Evolutionary conservation across 1,140 invertebrate genomes (phyloP), one percentile per base, ranked within the genome.

Genomic region (Brachionus koreanus): DNA sequence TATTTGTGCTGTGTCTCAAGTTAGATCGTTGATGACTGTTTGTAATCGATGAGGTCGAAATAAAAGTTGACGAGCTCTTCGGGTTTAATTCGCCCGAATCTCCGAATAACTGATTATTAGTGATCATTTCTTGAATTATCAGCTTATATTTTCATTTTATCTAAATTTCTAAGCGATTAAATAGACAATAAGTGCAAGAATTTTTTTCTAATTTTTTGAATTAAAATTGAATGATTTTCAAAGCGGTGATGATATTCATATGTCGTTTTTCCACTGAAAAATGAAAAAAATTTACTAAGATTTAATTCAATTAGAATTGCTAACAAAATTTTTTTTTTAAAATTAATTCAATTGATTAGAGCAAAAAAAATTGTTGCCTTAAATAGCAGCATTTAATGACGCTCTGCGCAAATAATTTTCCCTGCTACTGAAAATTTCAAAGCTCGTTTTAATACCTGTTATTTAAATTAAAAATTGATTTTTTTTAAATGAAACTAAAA

Each of bases 41-140:
- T 6, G n/a, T 46, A 39, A 46, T 46, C 19, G 69, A 74, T 25
- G 69, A 74, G 3, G 37, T 46, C 6, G 69, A 74, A 35, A 74
- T 74, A 29, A 74, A 35, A 46, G 69, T 74, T 25, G 69, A 74
- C 16, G 39, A 74, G 43, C 69, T 74, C 23, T 74, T 43, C 16
- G 69, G 69, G 43, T 74, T 69, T 39, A 69, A 23, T 19, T 69
- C 43, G 23, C 25, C 69, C 19, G 39, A 25, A 10, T 69, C 65
- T 35, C 42, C 37, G 43, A 74, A 74, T 46, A 74, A 39, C 43
- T 74, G 69, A 7, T 74, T 74, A 29, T 74, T 74, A 12, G 7
- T 25, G 6, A 74, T 19, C 69, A 74, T 74, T 74, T 46, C 13
- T 25, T 42, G 39, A 16, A 19, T 39, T 33, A 37, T 37, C 33